Evolutionary conservation across 2,888 invertebrate genomes (phyloP).

Genomic region (Saturnia pavonia): DNA sequence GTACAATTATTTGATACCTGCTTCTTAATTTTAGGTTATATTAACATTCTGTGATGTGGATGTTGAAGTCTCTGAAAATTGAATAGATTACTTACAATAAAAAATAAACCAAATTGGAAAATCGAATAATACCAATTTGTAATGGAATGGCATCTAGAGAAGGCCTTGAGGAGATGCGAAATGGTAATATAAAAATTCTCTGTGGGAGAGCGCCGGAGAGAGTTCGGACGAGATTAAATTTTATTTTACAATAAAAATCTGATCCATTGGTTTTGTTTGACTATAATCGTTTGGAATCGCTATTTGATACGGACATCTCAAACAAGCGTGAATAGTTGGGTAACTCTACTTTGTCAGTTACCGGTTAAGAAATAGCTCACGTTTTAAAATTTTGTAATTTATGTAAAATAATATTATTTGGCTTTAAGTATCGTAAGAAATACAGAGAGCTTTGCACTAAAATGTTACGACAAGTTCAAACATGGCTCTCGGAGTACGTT

Average conservation of each 20-base stretch:
- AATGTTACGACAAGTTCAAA: slow-evolving; percentile 38
- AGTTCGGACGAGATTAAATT: neutral
- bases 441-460: neutral
- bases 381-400: slow-evolving; percentile 2
- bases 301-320: slow-evolving; percentile 51
- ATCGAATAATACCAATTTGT: too few species aligned
- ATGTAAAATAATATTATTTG: neutral
- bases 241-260: neutral
- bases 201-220: too few species aligned
- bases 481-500: slow-evolving; percentile 50
- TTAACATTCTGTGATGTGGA: neutral
- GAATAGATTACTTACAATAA: neutral
- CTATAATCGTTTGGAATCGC: slow-evolving; percentile 37
- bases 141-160: neutral
- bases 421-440: neutral
- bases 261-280: neutral
- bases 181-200: too few species aligned
- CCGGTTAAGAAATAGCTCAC: slow-evolving; percentile 27
- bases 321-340: slow-evolving; percentile 32
- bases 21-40: neutral
- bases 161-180: too few species aligned
- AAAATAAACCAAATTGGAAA: too few species aligned
- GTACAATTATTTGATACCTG: neutral
- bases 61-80: neutral
- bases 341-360: slow-evolving; percentile 38